Evolutionary conservation across 2,113 vertebrate species (phyloP).

Genomic region (Eptesicus fuscus): DNA sequence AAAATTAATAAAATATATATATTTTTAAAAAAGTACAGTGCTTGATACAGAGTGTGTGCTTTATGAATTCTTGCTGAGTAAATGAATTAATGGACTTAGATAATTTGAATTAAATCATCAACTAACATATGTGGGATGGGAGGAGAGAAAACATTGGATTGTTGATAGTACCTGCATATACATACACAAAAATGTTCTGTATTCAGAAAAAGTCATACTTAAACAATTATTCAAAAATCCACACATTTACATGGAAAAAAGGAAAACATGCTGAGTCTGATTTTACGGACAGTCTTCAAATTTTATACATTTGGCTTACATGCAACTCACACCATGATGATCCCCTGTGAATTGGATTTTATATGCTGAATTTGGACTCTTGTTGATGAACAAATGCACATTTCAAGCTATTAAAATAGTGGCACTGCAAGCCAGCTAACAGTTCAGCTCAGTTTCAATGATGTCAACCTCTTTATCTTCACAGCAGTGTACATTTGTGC

Average conservation of each 20-base stretch:
- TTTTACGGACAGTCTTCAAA: background rate
- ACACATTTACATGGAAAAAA: conserved; percentile 23
- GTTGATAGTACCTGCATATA: background rate
- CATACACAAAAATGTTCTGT: background rate
- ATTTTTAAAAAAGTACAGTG: background rate
- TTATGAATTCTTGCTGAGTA: background rate
- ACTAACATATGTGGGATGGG: background rate
- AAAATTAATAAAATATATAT: too few species aligned
- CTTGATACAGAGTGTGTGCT: background rate
- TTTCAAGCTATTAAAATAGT: conserved; percentile 43
- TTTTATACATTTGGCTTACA: conserved; percentile 40
- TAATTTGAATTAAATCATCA: conserved; percentile 30
- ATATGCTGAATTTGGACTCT: conserved; percentile 42
- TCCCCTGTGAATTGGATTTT: conserved; percentile 43
- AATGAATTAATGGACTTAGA: conserved; percentile 21
- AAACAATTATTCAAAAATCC: conserved; percentile 5
- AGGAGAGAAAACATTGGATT: background rate
- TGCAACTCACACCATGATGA: background rate
- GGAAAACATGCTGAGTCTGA: conserved; percentile 21
- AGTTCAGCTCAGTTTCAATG: conserved; percentile 44
- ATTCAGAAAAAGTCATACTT: conserved; percentile 42
- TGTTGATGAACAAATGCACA: conserved; percentile 19
- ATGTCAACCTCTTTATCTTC: conserved; percentile 47
- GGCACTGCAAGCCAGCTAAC: background rate
- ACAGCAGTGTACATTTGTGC: background rate